Evolutionary conservation across 1,140 invertebrate species (phyloP).

Genomic region (Drosophila ambigua): DNA sequence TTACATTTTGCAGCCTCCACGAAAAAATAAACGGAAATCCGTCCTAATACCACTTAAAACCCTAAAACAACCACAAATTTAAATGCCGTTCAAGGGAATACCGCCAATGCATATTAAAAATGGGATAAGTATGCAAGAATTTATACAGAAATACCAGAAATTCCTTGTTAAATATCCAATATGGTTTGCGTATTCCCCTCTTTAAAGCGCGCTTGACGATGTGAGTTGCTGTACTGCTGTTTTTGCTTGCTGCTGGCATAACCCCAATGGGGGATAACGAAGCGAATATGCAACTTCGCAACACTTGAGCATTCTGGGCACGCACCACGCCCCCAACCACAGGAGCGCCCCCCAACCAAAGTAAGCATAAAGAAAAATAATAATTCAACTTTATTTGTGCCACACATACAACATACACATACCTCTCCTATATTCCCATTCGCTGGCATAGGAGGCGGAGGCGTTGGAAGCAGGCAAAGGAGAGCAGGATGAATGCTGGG

Average conservation of each 20-base stretch:
- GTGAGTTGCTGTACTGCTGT: neutral
- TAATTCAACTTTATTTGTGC: conserved; percentile 82
- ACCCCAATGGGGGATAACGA: conserved; percentile 65
- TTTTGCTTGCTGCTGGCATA: conserved; percentile 29
- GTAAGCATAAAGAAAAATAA: conserved; percentile 77
- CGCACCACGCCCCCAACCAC: conserved; percentile 59
- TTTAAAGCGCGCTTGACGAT: conserved; percentile 49
- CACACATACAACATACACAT: conserved; percentile 52
- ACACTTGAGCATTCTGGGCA: conserved; percentile 75
- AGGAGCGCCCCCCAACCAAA: conserved; percentile 17
- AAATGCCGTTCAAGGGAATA: neutral
- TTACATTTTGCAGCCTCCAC: no score
- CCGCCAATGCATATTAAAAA: conserved; percentile 17
- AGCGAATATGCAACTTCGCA: conserved; percentile 71
- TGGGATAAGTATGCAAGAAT: conserved; percentile 25
- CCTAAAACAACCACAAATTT: no score
- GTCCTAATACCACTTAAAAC: no score
- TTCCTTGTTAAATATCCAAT: conserved; percentile 54
- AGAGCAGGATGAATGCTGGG: conserved; percentile 4
- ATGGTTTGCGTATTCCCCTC: conserved; percentile 51
- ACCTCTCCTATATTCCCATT: conserved; percentile 14
- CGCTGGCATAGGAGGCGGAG: neutral
- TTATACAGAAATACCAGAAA: conserved; percentile 25
- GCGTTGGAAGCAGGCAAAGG: neutral
- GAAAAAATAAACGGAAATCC: no score